Evolutionary conservation across 2,113 vertebrate genomes (phyloP).

Genomic region (Tenebrosternarchus preto): DNA sequence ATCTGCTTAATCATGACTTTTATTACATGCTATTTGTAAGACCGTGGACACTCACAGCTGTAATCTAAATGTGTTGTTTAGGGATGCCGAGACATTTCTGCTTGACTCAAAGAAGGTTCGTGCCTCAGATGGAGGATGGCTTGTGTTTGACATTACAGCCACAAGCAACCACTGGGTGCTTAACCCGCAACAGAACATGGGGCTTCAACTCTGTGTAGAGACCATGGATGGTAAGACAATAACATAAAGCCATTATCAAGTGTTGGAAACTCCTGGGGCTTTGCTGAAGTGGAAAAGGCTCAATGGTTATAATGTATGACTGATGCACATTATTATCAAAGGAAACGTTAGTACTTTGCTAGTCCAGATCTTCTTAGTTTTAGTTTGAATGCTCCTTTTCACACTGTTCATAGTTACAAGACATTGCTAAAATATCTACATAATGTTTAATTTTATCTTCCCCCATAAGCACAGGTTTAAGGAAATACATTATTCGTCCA

Average conservation of each 20-base stretch:
- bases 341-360: too few species aligned
- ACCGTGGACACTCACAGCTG: constrained; percentile 12
- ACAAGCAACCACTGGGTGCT: constrained; percentile 99
- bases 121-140: constrained; percentile 92
- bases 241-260: background rate
- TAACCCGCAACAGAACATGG: constrained; percentile 95
- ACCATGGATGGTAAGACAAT: constrained; percentile 86
- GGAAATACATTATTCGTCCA: too few species aligned
- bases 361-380: too few species aligned
- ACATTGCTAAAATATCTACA: background rate
- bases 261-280: background rate
- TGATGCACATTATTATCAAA: background rate
- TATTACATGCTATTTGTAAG: constrained; percentile 27
- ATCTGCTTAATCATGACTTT: constrained; percentile 17
- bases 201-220: constrained; percentile 92
- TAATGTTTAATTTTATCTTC: background rate
- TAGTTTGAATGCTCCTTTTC: background rate
- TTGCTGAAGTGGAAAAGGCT: too few species aligned
- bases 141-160: constrained; percentile 96
- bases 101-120: constrained; percentile 87
- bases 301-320: background rate
- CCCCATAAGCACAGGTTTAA: too few species aligned
- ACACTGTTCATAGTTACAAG: too few species aligned
- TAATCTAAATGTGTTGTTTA: constrained; percentile 57
- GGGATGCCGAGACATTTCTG: constrained; percentile 94